phyloP scores from a whole-genome alignment of 2,888 invertebrate species.

The Hemistola chrysoprasaria region DNA sequence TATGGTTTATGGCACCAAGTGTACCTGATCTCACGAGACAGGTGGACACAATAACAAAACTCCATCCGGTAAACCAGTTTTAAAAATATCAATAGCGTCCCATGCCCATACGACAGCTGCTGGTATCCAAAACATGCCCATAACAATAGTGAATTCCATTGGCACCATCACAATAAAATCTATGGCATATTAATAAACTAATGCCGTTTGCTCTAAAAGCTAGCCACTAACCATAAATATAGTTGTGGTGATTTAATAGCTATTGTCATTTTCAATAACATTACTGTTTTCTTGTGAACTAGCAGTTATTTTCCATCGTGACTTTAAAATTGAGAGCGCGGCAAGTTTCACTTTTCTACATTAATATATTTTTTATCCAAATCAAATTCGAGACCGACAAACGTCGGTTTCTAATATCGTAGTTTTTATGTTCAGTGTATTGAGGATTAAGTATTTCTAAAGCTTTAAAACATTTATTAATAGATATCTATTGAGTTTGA shows the following conservation, averaged over 20 bases:
- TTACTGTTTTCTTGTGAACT: constrained; percentile 4
- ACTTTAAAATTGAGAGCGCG: constrained; percentile 49
- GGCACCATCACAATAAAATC: too few species aligned
- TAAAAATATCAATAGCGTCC: constrained; percentile 41
- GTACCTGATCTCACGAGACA: constrained; percentile 43
- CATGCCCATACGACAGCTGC: constrained; percentile 31
- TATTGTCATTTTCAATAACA: constrained; percentile 11
- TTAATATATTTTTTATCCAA: constrained; percentile 42
- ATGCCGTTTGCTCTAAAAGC: too few species aligned
- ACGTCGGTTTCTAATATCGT: constrained; percentile 17
- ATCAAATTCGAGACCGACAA: constrained; percentile 28
- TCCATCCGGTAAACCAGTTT: constrained; percentile 53
- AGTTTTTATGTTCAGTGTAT: constrained; percentile 29
- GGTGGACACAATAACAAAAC: constrained; percentile 50
- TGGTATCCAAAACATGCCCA: constrained; percentile 7
- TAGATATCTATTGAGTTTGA: too few species aligned
- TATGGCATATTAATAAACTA: too few species aligned
- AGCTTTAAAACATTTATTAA: too few species aligned
- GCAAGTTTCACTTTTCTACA: constrained; percentile 45
- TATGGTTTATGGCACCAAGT: constrained; percentile 4
- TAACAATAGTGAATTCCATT: constrained; percentile 10
- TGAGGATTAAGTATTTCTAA: constrained; percentile 8
- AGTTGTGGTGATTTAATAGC: not conserved
- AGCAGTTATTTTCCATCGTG: constrained; percentile 16
- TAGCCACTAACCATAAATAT: not conserved